phyloP scores from a whole-genome alignment of 2,113 vertebrate genomes.

The Cairina moschata region DNA sequence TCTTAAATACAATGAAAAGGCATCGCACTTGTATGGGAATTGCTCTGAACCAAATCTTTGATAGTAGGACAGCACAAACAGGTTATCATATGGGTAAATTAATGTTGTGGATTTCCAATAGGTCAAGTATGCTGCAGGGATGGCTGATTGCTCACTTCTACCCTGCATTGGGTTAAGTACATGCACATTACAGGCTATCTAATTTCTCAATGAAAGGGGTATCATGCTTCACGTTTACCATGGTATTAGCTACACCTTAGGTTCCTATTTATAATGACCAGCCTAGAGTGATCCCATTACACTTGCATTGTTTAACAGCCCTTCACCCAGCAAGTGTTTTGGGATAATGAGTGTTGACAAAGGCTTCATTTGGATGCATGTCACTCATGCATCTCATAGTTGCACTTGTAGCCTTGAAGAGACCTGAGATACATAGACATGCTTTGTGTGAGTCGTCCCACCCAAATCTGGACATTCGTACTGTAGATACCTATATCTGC shows the following conservation, averaged over 20 bases:
- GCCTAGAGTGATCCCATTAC: not conserved
- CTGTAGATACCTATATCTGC: slow-evolving; percentile 19
- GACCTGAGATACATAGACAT: not conserved
- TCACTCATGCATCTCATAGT: not conserved
- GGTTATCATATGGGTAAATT: not conserved
- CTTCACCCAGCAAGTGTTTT: not conserved
- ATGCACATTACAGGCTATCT: not conserved
- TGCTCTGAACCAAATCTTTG: not conserved
- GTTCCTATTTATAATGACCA: not conserved
- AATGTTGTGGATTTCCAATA: not conserved
- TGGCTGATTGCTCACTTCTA: not conserved
- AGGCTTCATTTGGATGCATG: not conserved
- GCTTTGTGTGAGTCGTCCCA: not conserved
- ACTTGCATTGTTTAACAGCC: not conserved
- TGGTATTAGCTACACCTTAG: not conserved
- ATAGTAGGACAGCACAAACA: not conserved
- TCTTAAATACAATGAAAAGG: not conserved
- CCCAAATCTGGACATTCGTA: not conserved
- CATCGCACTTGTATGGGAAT: not conserved
- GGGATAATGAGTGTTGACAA: not conserved
- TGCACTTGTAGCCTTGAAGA: slow-evolving; percentile 2
- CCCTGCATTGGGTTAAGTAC: not conserved
- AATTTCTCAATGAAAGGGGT: not conserved
- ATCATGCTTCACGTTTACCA: not conserved
- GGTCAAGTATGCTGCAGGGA: not conserved